Base-by-base conservation (phyloP, 1,140 invertebrate species). In the Temnothorax nylanderi region DNA sequence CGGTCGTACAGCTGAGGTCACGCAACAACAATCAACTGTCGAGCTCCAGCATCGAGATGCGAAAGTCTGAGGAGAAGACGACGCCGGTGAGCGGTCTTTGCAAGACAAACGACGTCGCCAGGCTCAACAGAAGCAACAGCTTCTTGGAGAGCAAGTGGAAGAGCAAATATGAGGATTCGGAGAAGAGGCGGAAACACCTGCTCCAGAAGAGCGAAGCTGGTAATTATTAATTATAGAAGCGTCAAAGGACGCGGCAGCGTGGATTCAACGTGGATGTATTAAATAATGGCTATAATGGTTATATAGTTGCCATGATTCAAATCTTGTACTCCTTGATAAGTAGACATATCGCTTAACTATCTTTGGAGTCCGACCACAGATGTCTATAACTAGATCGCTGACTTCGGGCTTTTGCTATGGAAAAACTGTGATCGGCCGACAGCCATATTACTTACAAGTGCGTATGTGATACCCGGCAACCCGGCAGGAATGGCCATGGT, bases 191-290 rank as follows among this genome's bases (percentile, higher is more conserved):
- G 92, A 97, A 97, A 94, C 91, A 95, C 49, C 92, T 97, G 87
- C 94, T 97, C 51, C 95, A 97, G 86, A 96, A 97, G 93, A 96
- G 95, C 78, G 97, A 97, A 95, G 96, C 96, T 96, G 96, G 97
- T 97, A 93, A 96, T 96, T 95, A 72, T 49, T 72, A 69, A 86
- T 81, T 88, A 26, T 26, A 54, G 32, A 62, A 54, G 21, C 4
- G 21, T n/a, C 11, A 26, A 44, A 69, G 11, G 16, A 49, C 26
- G 16, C n/a, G 37, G 18, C 21, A 75, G 56, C 26, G 26, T 34
- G 8, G 10, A 44, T 60, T 18, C 8, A 34, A 54, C 18, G 18
- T 80, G 32, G 0, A n/a, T 16, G 2, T 18, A 34, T 32, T 69
- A 34, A n/a, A 77, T 62, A 64, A 77, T n/a, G 0, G 8, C 10